These are phyloP conservation scores for Chloropsis cyanopogon DNA, from an alignment of 2,113 vertebrate genomes.

Conservation along the genomic window DNA sequence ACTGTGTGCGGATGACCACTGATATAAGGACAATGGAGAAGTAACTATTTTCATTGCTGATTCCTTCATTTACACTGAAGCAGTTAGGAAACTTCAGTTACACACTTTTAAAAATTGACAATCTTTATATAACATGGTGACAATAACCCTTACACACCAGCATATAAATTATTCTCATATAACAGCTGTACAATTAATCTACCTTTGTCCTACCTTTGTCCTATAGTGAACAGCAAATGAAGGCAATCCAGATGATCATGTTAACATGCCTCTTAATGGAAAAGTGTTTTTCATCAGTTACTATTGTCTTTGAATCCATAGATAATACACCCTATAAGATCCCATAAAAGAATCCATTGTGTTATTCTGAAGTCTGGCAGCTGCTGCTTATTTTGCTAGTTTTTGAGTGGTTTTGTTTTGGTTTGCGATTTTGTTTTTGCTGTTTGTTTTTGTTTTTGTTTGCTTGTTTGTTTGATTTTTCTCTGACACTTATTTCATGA, in stretches of 20 bases:
- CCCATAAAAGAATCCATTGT: not conserved
- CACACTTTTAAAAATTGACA: not conserved
- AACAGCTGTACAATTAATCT: not conserved
- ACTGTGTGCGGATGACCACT: not conserved
- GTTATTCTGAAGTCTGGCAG: not conserved
- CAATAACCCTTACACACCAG: not conserved
- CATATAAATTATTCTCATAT: not conserved
- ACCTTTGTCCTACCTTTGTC: rapidly evolving
- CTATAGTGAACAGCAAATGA: not conserved
- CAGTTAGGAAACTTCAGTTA: not conserved
- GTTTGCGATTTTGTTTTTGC: not conserved
- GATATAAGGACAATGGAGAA: not conserved
- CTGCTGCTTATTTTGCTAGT: not conserved
- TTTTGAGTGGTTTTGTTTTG: not conserved
- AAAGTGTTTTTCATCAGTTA: not conserved
- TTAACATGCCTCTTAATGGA: not conserved
- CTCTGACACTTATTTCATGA: not conserved
- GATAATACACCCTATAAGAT: not conserved
- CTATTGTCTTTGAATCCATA: not conserved
- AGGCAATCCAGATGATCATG: not conserved
- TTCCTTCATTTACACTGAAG: not conserved
- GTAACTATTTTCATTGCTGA: not conserved
- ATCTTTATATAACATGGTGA: not conserved
- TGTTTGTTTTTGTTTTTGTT: not conserved
- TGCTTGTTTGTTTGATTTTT: not conserved